Conservation (phyloP, 2,113 vertebrate genomes). For the Dromaius novaehollandiae region DNA sequence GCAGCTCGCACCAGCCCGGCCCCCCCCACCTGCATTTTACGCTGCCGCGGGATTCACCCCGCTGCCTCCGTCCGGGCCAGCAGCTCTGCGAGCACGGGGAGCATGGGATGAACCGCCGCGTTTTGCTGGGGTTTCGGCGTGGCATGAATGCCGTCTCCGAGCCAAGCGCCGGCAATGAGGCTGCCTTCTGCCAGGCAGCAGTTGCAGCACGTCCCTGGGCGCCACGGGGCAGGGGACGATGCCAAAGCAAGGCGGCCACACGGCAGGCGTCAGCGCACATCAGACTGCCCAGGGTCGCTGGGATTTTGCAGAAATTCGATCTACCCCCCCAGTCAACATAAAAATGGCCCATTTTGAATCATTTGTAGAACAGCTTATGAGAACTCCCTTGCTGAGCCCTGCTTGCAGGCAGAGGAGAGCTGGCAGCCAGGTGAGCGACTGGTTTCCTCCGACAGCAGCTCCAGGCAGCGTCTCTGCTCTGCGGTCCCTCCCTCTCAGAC, state of each 20-base stretch:
- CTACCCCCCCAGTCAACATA: neutral
- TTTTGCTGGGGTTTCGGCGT: neutral
- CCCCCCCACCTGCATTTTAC: neutral
- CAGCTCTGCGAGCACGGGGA: neutral
- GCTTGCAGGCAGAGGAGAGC: neutral
- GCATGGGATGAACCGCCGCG: neutral
- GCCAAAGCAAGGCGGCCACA: neutral
- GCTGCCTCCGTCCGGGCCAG: neutral
- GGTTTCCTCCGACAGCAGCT: neutral
- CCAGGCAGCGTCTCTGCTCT: neutral
- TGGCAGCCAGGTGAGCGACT: fast-evolving
- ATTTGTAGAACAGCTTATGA: neutral
- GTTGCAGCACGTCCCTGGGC: fast-evolving
- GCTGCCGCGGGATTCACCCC: neutral
- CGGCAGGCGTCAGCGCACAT: neutral
- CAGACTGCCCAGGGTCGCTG: neutral
- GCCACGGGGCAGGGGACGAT: neutral
- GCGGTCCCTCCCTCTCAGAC: neutral
- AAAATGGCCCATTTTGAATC: neutral
- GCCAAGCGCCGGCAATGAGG: too few species aligned
- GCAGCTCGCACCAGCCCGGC: neutral
- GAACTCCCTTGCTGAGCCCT: neutral
- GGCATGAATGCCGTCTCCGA: neutral
- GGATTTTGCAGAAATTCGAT: neutral
- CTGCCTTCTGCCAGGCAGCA: neutral